phyloP scores from a whole-genome alignment of 92 coral and sea anemone species.

The Phenganax stokvisi region DNA sequence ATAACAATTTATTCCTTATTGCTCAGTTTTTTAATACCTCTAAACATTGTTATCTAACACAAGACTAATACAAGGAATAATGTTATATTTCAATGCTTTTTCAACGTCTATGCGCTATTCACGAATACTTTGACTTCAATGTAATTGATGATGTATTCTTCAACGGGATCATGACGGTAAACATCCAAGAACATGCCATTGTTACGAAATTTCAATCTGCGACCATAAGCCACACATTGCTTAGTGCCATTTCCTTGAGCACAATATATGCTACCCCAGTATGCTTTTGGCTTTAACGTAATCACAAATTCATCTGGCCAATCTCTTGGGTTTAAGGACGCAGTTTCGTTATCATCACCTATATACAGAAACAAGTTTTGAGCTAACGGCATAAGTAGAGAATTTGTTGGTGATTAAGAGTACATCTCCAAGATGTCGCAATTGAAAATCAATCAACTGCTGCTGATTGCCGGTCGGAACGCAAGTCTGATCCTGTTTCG shows the following conservation, averaged over 20 bases:
- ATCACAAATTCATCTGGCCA: conserved; percentile 28
- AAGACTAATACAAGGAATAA: no score
- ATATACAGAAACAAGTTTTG: neutral
- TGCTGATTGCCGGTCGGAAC: no score
- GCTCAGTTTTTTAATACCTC: no score
- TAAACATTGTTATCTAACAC: no score
- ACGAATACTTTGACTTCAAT: conserved; percentile 14
- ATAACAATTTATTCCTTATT: no score
- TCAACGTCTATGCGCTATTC: neutral
- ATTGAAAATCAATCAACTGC: no score
- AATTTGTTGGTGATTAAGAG: no score
- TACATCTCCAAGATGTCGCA: no score
- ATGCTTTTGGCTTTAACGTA: conserved; percentile 8
- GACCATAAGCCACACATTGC: conserved; percentile 22
- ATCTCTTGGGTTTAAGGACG: neutral
- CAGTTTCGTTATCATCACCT: conserved; percentile 28
- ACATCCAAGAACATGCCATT: conserved; percentile 23
- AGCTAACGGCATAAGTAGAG: neutral
- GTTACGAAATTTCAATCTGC: neutral
- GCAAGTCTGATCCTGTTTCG: no score
- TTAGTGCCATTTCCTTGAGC: conserved; percentile 28
- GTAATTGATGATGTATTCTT: conserved; percentile 38
- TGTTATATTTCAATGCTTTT: neutral
- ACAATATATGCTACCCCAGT: conserved; percentile 27
- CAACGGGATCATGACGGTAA: conserved; percentile 21